These are phyloP conservation scores for Anthoscopus minutus DNA, from an alignment of 2,113 vertebrate species.

Conservation along the genomic window DNA sequence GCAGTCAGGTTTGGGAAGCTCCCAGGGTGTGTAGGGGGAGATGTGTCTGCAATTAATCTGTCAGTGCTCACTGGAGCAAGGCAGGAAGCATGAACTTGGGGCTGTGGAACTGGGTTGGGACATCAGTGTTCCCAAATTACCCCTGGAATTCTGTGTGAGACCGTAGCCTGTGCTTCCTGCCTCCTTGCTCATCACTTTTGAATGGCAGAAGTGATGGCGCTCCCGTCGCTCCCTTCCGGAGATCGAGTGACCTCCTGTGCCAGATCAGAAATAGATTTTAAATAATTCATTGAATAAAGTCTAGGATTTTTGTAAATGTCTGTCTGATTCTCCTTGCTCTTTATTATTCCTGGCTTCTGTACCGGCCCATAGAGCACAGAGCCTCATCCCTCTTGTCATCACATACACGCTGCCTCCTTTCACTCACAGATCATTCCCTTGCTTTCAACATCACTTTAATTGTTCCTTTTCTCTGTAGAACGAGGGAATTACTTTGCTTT, in stretches of 20 bases:
- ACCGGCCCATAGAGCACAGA: not conserved
- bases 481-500: not conserved
- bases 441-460: not conserved
- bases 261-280: slow-evolving; percentile 42
- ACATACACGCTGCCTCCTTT: not conserved
- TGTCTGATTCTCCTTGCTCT: slow-evolving; percentile 43
- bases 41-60: not conserved
- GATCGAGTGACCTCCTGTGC: slow-evolving; percentile 24
- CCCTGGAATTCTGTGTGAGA: not conserved
- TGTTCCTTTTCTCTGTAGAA: not conserved
- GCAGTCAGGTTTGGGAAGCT: not conserved
- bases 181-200: not conserved
- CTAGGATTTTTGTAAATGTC: slow-evolving; percentile 39
- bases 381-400: not conserved
- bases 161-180: not conserved
- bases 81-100: not conserved
- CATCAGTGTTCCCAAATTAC: not conserved
- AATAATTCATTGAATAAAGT: slow-evolving; percentile 64
- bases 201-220: not conserved
- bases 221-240: not conserved
- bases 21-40: rapidly evolving
- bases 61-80: not conserved
- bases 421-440: not conserved
- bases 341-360: not conserved
- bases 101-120: not conserved